phyloP scores from a whole-genome alignment of 2,888 invertebrate genomes.

The Xanthia togata region DNA sequence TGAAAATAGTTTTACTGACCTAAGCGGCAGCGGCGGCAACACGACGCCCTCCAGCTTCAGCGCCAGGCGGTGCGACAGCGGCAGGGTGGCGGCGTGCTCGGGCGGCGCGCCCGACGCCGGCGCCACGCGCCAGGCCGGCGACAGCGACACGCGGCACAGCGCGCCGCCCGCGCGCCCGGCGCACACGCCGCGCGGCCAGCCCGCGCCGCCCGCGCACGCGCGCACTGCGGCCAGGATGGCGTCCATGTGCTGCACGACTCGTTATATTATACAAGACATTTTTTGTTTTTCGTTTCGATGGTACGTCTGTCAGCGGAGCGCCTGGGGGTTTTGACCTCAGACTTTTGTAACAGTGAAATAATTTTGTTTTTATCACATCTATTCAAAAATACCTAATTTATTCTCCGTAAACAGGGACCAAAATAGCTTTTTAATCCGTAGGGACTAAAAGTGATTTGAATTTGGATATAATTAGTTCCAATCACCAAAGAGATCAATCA shows the following conservation, averaged over 20 bases:
- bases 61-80: constrained; percentile 95
- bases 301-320: no score
- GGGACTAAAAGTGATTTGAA: no score
- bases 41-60: constrained; percentile 98
- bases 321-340: no score
- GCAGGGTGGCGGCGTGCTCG: constrained; percentile 96
- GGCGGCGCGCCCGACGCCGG: constrained; percentile 88
- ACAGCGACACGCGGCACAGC: constrained; percentile 85
- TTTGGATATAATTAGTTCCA: no score
- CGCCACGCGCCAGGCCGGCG: constrained; percentile 87
- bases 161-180: constrained; percentile 94
- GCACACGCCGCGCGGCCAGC: constrained; percentile 94
- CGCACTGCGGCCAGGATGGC: constrained; percentile 79
- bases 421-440: no score
- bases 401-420: no score
- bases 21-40: constrained; percentile 92
- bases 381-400: no score
- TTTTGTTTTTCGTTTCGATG: no score
- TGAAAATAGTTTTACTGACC: constrained; percentile 75
- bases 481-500: no score
- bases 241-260: constrained; percentile 76
- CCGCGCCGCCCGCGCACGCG: constrained; percentile 93
- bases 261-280: no score
- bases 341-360: no score
- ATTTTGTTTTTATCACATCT: no score